Evolutionary conservation across 2,113 vertebrate species (phyloP), one percentile per base, ranked within the genome.

Genomic region (Aleadryas rufinucha): DNA sequence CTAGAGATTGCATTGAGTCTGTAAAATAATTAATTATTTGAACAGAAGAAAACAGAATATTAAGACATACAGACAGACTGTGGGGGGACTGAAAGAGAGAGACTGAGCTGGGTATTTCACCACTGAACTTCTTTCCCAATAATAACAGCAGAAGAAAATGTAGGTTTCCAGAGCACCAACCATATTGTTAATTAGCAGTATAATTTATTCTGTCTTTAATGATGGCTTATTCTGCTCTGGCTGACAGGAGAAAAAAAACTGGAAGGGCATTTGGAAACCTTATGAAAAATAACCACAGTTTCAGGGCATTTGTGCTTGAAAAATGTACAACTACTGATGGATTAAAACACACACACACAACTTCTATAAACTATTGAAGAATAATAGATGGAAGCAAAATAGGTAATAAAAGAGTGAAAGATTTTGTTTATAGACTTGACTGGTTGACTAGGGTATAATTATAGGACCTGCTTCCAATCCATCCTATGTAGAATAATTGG

Each of bases 401-500:
- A 96, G 45, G 65, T 95, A 97, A 93, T 96, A 95, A 97, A 79
- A 88, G 65, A 97, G 76, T 93, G 91, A 97, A 71, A 95, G 81
- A 97, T 97, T 97, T 89, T 97, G 91, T 96, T 97, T 96, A 93
- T 90, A 93, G 74, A 94, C 84, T 81, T 97, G 88, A 90, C 61
- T 96, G 33, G 85, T 95, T 94, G 92, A 90, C 86, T 95, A 91
- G 82, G 86, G 50, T 80, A 78, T 94, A 97, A 96, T 97, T 98
- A 96, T 74, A n/a, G 39, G 66, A 93, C 69, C 90, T 83, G 68
- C 78, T 97, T 97, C 81, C 76, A 96, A 86, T 97, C 91, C 92
- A 87, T 97, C 89, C 86, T 97, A 85, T 96, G 84, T 93, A 95
- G 97, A 98, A 97, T 97, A 97, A 97, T 95, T 96, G 96, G 83